Conservation (phyloP, 2,113 vertebrate genomes). For the Pluvialis apricaria region DNA sequence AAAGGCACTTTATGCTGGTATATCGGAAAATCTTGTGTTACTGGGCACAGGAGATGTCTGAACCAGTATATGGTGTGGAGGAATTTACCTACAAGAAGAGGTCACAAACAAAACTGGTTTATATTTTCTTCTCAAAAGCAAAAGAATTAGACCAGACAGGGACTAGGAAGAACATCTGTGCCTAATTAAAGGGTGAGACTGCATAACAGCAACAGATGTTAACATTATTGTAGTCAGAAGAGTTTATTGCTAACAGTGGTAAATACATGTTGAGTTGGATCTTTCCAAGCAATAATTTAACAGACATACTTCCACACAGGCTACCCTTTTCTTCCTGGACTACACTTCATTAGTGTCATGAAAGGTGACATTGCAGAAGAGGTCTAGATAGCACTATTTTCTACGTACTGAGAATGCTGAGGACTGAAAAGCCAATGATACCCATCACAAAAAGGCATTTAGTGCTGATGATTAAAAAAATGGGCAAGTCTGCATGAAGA, state of each 20-base stretch:
- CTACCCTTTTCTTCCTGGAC: background rate
- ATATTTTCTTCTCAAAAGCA: slow-evolving; percentile 3
- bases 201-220: slow-evolving; percentile 48
- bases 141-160: background rate
- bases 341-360: background rate
- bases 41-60: background rate
- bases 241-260: slow-evolving; percentile 34
- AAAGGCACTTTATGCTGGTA: background rate
- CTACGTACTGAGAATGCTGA: background rate
- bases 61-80: background rate
- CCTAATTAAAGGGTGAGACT: slow-evolving; percentile 39
- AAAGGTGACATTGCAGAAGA: background rate
- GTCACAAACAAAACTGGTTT: background rate
- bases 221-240: slow-evolving; percentile 3
- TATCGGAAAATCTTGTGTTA: background rate
- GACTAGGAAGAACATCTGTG: slow-evolving; percentile 32
- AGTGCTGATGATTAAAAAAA: background rate
- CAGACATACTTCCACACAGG: background rate
- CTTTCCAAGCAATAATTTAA: slow-evolving; percentile 19
- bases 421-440: background rate
- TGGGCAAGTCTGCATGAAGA: background rate
- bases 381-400: background rate
- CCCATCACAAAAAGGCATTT: background rate
- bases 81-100: background rate
- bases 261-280: slow-evolving; percentile 1